phyloP scores from a whole-genome alignment of 2,888 invertebrate species.

The Erpobdella octoculata region DNA sequence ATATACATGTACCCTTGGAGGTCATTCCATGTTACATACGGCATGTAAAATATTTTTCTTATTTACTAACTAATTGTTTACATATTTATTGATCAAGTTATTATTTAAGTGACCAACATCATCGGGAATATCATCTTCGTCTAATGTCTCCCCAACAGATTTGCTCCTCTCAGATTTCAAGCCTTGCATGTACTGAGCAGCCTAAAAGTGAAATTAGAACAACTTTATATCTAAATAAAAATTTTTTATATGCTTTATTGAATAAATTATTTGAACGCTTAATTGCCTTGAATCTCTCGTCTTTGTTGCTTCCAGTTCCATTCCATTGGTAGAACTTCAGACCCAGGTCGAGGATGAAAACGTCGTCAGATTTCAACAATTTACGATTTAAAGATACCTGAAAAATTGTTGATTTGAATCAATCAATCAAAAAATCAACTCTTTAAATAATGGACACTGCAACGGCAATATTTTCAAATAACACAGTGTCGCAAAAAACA shows the following conservation, averaged over 20 bases:
- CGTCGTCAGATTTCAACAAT: slow-evolving; percentile 44
- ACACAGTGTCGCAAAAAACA: too few species aligned
- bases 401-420: too few species aligned
- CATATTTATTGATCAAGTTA: not conserved
- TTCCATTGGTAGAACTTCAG: slow-evolving; percentile 47
- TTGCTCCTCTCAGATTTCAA: slow-evolving; percentile 45
- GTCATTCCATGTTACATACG: too few species aligned
- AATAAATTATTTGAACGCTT: not conserved
- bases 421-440: too few species aligned
- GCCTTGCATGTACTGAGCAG: slow-evolving; percentile 41
- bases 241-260: not conserved
- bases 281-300: slow-evolving; percentile 45
- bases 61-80: not conserved
- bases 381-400: slow-evolving; percentile 34
- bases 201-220: slow-evolving; percentile 31
- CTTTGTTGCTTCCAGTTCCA: slow-evolving; percentile 45
- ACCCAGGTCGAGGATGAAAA: slow-evolving; percentile 49
- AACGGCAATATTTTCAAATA: too few species aligned
- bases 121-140: slow-evolving; percentile 28
- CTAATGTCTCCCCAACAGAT: slow-evolving; percentile 33
- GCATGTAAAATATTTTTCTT: too few species aligned
- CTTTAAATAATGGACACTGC: too few species aligned
- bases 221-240: not conserved
- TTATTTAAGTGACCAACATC: slow-evolving; percentile 23
- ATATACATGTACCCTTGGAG: not conserved